phyloP scores from a whole-genome alignment of 2,888 invertebrate species.

The Lobophora halterata region DNA sequence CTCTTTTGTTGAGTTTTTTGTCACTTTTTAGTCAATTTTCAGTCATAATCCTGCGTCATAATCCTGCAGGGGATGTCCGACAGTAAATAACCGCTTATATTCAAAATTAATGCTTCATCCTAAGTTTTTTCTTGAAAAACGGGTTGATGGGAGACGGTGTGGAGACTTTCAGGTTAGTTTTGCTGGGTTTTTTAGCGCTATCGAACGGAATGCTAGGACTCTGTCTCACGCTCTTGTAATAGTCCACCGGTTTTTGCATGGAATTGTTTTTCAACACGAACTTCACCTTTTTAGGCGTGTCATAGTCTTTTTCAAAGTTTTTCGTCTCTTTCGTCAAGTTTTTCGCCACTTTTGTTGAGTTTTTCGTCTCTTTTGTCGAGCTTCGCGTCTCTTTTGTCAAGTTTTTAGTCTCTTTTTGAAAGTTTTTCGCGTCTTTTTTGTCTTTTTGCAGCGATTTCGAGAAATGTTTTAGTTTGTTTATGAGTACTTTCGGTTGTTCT shows the following conservation, averaged over 20 bases:
- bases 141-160: slow-evolving; percentile 88
- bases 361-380: slow-evolving; percentile 18
- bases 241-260: slow-evolving; percentile 87
- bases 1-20: no score
- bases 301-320: slow-evolving; percentile 19
- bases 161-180: slow-evolving; percentile 87
- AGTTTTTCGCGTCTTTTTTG: slow-evolving; percentile 19
- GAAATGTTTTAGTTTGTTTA: slow-evolving; percentile 54
- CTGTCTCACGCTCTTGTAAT: slow-evolving; percentile 84
- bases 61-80: no score
- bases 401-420: slow-evolving; percentile 18
- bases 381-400: slow-evolving; percentile 5
- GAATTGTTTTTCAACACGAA: slow-evolving; percentile 86
- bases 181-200: slow-evolving; percentile 83
- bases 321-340: slow-evolving; percentile 19
- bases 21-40: no score
- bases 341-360: slow-evolving; percentile 1
- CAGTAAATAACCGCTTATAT: no score
- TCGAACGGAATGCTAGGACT: slow-evolving; percentile 90
- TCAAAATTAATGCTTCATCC: slow-evolving; percentile 32
- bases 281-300: slow-evolving; percentile 84
- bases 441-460: slow-evolving; percentile 42
- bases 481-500: slow-evolving; percentile 36
- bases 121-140: slow-evolving; percentile 83
- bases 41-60: no score